Conservation (phyloP, 2,888 invertebrate species). For the Hymenopus coronatus region DNA sequence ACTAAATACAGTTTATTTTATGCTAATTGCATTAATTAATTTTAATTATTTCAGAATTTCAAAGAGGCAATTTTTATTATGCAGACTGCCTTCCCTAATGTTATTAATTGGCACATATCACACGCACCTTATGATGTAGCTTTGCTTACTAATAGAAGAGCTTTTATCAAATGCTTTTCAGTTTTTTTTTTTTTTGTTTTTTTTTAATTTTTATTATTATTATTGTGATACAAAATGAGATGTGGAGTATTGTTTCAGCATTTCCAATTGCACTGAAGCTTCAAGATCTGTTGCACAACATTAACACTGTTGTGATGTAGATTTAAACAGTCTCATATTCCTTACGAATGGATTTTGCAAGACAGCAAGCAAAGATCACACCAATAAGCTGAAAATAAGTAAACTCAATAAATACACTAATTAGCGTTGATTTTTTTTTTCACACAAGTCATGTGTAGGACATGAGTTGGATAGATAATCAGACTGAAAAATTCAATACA, state of each 20-base stretch:
- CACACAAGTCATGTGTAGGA: too few species aligned
- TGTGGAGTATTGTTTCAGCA: too few species aligned
- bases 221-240: neutral
- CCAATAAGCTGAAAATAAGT: constrained; percentile 71
- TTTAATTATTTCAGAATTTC: too few species aligned
- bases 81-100: neutral
- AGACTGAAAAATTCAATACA: too few species aligned
- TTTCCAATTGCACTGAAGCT: neutral
- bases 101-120: neutral
- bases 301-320: neutral
- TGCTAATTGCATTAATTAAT: too few species aligned
- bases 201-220: too few species aligned
- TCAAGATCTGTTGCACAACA: neutral
- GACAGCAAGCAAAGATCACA: constrained; percentile 86
- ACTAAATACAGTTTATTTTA: too few species aligned
- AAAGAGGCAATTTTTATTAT: neutral
- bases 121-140: neutral
- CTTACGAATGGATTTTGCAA: constrained; percentile 88
- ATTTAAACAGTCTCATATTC: constrained; percentile 83
- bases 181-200: neutral
- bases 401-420: neutral
- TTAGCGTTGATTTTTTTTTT: too few species aligned
- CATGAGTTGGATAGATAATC: too few species aligned
- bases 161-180: neutral
- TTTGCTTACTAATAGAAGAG: neutral